Conservation (phyloP, 2,888 invertebrate genomes). For the Yponomeuta plumbellus region DNA sequence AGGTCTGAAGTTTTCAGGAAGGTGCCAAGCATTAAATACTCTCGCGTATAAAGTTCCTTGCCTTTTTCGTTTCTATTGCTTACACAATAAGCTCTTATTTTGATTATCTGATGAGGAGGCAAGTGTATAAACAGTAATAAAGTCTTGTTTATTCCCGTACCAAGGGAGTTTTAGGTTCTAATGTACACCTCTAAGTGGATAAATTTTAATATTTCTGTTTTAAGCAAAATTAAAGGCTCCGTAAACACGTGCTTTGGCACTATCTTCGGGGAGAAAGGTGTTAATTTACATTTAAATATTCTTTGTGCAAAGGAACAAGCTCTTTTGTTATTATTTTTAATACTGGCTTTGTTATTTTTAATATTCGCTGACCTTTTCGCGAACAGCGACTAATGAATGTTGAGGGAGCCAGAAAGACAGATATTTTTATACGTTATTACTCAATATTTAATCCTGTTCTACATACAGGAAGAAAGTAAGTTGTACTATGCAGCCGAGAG, state of each 20-base stretch:
- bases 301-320: background rate
- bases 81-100: background rate
- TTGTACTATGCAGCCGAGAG: no score
- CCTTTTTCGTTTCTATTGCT: background rate
- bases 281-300: background rate
- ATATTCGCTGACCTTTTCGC: no score
- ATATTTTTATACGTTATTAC: no score
- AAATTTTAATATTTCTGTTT: background rate
- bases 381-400: no score
- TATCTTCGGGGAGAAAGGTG: background rate
- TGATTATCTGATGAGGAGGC: background rate
- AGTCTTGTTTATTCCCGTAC: background rate
- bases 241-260: background rate
- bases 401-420: no score
- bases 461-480: no score
- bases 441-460: no score
- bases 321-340: background rate
- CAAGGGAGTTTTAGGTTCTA: conserved; percentile 3
- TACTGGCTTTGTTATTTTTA: no score
- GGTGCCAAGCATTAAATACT: background rate
- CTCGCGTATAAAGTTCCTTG: background rate
- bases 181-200: background rate
- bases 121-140: background rate
- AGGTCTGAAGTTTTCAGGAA: background rate
- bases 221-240: background rate